Evolutionary conservation across 2,888 invertebrate genomes (phyloP).

Genomic region (Nemurella pictetii): DNA sequence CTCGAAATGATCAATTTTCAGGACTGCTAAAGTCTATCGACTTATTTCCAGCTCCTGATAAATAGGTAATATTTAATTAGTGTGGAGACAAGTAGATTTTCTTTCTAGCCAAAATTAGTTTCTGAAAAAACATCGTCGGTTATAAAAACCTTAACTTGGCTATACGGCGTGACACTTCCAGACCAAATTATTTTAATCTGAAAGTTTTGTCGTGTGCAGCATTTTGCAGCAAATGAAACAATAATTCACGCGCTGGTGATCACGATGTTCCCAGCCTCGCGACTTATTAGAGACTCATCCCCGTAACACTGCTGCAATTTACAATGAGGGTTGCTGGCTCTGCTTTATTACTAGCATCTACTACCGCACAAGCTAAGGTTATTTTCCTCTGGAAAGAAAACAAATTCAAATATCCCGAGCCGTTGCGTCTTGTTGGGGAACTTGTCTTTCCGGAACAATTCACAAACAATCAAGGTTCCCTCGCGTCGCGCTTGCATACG

Average conservation of each 20-base stretch:
- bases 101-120: too few relatives aligned
- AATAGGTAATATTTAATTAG: too few relatives aligned
- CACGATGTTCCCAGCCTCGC: neutral
- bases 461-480: conserved; percentile 2
- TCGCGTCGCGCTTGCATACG: neutral
- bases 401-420: conserved; percentile 27
- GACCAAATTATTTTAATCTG: conserved; percentile 26
- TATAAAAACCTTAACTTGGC: too few relatives aligned
- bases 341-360: neutral
- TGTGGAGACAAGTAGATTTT: too few relatives aligned
- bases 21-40: too few relatives aligned
- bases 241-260: conserved; percentile 24
- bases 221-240: conserved; percentile 28
- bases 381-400: conserved; percentile 15
- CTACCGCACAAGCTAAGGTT: conserved; percentile 18
- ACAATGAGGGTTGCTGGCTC: neutral
- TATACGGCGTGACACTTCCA: conserved; percentile 15
- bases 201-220: conserved; percentile 22
- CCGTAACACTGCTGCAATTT: neutral
- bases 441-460: conserved; percentile 28
- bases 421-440: neutral
- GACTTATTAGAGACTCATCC: conserved; percentile 23
- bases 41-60: too few relatives aligned
- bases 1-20: too few relatives aligned
- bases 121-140: too few relatives aligned